Conservation (phyloP, 2,888 invertebrate species). For the Laspeyria flexula region DNA sequence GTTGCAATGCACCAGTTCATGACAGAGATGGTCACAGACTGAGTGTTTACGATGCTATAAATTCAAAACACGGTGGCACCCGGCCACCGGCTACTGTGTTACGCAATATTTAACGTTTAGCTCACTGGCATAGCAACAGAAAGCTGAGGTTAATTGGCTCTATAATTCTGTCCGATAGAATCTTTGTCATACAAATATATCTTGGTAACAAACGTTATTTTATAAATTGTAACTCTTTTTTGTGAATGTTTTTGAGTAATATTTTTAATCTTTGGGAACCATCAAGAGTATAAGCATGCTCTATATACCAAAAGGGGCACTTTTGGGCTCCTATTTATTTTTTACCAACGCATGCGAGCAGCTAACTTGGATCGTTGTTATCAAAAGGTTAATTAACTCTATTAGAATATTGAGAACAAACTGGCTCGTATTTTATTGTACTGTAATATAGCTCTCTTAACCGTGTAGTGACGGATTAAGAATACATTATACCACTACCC, state of each 20-base stretch:
- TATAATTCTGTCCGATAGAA: constrained; percentile 27
- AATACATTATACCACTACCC: too few species aligned
- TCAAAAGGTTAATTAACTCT: too few species aligned
- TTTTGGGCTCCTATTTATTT: too few species aligned
- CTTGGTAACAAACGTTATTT: constrained; percentile 20
- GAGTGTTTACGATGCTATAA: constrained; percentile 53
- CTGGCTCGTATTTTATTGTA: too few species aligned
- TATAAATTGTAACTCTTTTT: constrained; percentile 3
- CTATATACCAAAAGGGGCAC: too few species aligned
- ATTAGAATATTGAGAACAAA: too few species aligned
- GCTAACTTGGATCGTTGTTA: too few species aligned
- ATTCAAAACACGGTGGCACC: constrained; percentile 43
- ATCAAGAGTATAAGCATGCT: too few species aligned
- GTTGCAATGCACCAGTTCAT: constrained; percentile 35
- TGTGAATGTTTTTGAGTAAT: constrained; percentile 3
- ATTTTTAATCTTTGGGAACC: too few species aligned
- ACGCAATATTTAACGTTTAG: constrained; percentile 39
- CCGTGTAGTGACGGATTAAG: too few species aligned
- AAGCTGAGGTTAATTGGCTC: constrained; percentile 15
- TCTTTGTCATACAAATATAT: constrained; percentile 20
- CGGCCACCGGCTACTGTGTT: constrained; percentile 29
- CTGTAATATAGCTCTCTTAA: too few species aligned
- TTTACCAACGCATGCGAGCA: too few species aligned
- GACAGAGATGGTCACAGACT: constrained; percentile 32
- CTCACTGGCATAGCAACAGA: constrained; percentile 15